phyloP scores from a whole-genome alignment of 2,888 invertebrate species.

The Leucoma salicis region DNA sequence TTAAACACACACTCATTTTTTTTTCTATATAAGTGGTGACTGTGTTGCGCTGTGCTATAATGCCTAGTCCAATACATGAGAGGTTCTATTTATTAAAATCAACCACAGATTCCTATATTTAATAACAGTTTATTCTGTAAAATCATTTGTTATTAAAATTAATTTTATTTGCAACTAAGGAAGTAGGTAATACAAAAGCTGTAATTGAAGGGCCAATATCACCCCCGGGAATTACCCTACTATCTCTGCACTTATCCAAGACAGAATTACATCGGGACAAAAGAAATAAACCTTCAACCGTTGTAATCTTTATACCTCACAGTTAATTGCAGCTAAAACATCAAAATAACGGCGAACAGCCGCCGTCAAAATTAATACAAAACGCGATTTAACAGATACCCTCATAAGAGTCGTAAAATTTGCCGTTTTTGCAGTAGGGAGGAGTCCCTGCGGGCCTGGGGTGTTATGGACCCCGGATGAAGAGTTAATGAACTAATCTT shows the following conservation, averaged over 20 bases:
- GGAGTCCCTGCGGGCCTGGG: slow-evolving; percentile 41
- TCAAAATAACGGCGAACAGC: slow-evolving; percentile 59
- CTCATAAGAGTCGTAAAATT: slow-evolving; percentile 62
- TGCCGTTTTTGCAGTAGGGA: slow-evolving; percentile 50
- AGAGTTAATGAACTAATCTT: slow-evolving; percentile 81
- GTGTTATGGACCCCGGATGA: slow-evolving; percentile 45
- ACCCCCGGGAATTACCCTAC: background rate
- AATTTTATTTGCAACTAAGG: no score
- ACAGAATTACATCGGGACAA: slow-evolving; percentile 23
- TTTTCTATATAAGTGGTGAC: no score
- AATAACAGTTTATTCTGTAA: no score
- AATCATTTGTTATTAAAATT: no score
- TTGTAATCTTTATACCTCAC: slow-evolving; percentile 33
- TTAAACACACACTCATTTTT: no score
- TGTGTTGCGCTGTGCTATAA: no score
- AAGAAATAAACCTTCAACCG: slow-evolving; percentile 10
- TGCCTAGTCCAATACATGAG: no score
- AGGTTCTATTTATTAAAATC: no score
- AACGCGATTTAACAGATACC: slow-evolving; percentile 61
- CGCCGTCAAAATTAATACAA: slow-evolving; percentile 72
- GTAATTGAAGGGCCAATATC: background rate
- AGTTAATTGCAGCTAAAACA: slow-evolving; percentile 49
- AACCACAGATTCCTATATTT: no score
- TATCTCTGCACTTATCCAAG: slow-evolving; percentile 25
- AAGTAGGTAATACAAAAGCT: no score